These are phyloP conservation scores for Erebia palarica DNA, from an alignment of 2,888 invertebrate species.

Conservation along the genomic window DNA sequence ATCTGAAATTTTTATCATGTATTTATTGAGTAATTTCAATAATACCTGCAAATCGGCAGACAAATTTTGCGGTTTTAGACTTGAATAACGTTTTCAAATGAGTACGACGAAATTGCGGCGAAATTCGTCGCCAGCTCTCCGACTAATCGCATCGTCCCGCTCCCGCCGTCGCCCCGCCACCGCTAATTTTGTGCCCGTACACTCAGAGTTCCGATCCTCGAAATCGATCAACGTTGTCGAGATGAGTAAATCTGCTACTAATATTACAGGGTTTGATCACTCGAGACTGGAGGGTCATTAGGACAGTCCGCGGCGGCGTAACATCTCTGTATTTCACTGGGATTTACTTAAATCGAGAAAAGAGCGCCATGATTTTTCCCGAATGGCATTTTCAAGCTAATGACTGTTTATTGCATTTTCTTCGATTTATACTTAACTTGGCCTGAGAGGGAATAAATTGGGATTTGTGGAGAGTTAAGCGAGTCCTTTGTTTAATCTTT, in stretches of 20 bases:
- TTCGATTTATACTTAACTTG: conserved; percentile 5
- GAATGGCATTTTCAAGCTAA: background rate
- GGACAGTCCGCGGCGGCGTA: background rate
- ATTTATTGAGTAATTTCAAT: too few relatives aligned
- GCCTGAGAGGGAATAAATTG: background rate
- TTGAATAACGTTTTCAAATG: too few relatives aligned
- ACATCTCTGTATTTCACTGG: background rate
- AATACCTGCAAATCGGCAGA: too few relatives aligned
- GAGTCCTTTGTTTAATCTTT: background rate
- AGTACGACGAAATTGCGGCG: too few relatives aligned
- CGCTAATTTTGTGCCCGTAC: too few relatives aligned
- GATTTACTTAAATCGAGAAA: conserved; percentile 4
- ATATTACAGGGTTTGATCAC: background rate
- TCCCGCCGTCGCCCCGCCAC: too few relatives aligned
- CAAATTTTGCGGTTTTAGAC: too few relatives aligned
- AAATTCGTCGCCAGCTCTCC: too few relatives aligned
- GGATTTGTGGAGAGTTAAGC: background rate
- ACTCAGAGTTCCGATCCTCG: too few relatives aligned
- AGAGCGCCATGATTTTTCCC: background rate
- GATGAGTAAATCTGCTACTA: background rate
- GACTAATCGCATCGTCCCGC: too few relatives aligned
- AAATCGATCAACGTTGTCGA: too few relatives aligned
- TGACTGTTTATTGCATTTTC: conserved; percentile 8
- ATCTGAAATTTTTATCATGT: too few relatives aligned
- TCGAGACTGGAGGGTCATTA: conserved; percentile 7